Percentiles rank a stretch among this genome's conserved stretches.
phyloP scores from a whole-genome alignment of 2,888 invertebrate genomes.

The Craniophora ligustri region DNA sequence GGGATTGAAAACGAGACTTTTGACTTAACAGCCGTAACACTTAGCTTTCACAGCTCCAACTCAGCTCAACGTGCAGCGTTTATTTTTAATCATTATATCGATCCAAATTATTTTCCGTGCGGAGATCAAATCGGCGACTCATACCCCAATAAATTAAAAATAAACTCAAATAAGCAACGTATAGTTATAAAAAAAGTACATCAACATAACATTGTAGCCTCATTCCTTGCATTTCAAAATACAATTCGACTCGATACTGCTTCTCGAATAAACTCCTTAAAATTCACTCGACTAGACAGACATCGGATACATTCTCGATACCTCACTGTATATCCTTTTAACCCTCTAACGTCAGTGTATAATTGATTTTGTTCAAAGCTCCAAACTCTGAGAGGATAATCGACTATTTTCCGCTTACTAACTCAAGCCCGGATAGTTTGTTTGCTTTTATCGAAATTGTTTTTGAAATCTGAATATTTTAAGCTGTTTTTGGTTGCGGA shows the following conservation, averaged over 20 bases:
- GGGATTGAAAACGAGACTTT: too few species aligned
- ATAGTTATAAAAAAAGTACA: neutral
- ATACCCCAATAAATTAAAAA: too few species aligned
- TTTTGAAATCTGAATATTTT: constrained; percentile 45
- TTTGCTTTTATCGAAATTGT: constrained; percentile 46
- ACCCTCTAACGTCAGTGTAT: constrained; percentile 49
- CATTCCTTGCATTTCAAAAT: constrained; percentile 2
- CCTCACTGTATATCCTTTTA: constrained; percentile 43
- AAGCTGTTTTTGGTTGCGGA: constrained; percentile 15
- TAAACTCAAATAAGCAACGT: too few species aligned
- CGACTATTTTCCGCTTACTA: constrained; percentile 61
- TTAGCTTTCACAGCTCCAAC: too few species aligned
- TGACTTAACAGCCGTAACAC: too few species aligned
- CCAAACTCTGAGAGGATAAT: constrained; percentile 52
- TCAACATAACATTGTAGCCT: neutral
- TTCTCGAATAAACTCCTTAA: constrained; percentile 14
- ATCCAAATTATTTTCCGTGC: too few species aligned
- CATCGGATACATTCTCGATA: constrained; percentile 44
- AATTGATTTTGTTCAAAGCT: constrained; percentile 64
- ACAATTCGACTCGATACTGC: constrained; percentile 10
- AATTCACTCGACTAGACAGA: constrained; percentile 38
- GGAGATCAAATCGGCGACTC: too few species aligned
- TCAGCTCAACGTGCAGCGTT: too few species aligned
- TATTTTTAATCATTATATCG: too few species aligned
- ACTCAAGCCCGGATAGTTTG: constrained; percentile 51